Percentiles rank a stretch among this genome's conserved stretches.
phyloP scores from a whole-genome alignment of 30 jellyfish, hydroid and myxozoan species.

The Hydractinia echinata region DNA sequence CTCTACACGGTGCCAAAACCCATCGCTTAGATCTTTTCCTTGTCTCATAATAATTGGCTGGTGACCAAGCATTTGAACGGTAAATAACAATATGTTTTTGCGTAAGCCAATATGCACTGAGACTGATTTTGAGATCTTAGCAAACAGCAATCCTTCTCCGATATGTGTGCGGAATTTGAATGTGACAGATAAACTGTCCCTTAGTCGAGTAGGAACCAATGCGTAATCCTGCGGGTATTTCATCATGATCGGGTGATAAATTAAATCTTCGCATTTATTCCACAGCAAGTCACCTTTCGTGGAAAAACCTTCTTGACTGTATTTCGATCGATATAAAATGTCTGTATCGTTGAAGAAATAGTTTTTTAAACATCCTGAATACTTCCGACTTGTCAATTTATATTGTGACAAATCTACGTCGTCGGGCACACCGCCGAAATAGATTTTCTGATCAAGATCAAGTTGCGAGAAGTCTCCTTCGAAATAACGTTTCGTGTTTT shows the following conservation, averaged over 20 bases:
- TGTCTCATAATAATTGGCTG: constrained; percentile 52
- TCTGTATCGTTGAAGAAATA: constrained; percentile 52
- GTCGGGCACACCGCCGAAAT: constrained; percentile 73
- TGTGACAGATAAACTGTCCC: constrained; percentile 53
- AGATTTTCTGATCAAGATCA: constrained; percentile 58
- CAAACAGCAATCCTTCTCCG: constrained; percentile 54
- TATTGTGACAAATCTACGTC: constrained; percentile 34
- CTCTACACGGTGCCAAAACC: constrained; percentile 88
- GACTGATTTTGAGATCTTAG: constrained; percentile 71
- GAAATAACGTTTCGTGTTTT: constrained; percentile 12
- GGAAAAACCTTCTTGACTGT: constrained; percentile 44
- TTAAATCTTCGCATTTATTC: constrained; percentile 54
- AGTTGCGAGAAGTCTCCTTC: constrained; percentile 55
- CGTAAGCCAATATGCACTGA: constrained; percentile 57
- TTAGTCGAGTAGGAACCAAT: constrained; percentile 52
- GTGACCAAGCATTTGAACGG: constrained; percentile 47
- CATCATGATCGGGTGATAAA: constrained; percentile 71
- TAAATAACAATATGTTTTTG: constrained; percentile 42
- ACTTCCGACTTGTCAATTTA: constrained; percentile 52
- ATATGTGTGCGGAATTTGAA: constrained; percentile 67
- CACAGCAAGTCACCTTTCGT: constrained; percentile 63
- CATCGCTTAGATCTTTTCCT: constrained; percentile 70
- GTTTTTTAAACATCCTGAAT: constrained; percentile 77
- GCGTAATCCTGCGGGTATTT: constrained; percentile 64
- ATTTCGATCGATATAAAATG: constrained; percentile 68